Conservation (phyloP, 2,888 invertebrate genomes). For the Drosophila ustulata region DNA sequence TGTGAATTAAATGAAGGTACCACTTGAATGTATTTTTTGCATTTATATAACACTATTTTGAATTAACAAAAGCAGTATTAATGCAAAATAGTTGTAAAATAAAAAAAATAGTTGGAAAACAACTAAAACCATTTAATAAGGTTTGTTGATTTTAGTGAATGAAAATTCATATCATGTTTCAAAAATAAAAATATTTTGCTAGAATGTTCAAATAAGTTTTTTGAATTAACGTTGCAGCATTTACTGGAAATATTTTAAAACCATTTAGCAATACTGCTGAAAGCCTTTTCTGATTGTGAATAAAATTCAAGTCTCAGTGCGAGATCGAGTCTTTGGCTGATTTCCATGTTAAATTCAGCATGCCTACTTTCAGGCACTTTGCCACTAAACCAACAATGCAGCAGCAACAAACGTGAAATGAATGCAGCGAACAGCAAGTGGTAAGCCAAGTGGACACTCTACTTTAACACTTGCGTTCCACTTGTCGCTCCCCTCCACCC, state of each 20-base stretch:
- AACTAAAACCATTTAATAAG: too few species aligned
- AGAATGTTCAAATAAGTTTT: too few species aligned
- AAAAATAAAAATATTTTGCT: too few species aligned
- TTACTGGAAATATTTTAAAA: not conserved
- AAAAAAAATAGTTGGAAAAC: too few species aligned
- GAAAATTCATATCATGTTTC: too few species aligned
- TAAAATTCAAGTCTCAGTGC: not conserved
- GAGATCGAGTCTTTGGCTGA: not conserved
- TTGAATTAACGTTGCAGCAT: too few species aligned
- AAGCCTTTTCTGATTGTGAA: not conserved
- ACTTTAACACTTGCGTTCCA: conserved; percentile 49
- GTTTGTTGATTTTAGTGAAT: too few species aligned
- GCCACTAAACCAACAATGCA: conserved; percentile 41
- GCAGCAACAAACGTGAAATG: conserved; percentile 16
- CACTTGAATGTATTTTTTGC: too few species aligned
- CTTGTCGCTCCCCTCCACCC: conserved; percentile 16
- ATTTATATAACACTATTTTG: too few species aligned
- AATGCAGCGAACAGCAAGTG: conserved; percentile 42
- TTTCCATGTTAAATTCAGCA: conserved; percentile 37
- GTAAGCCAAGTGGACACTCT: conserved; percentile 55
- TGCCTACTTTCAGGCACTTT: conserved; percentile 59
- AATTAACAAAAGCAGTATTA: too few species aligned
- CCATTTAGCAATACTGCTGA: not conserved
- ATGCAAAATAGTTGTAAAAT: too few species aligned
- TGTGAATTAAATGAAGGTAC: not conserved